Evolutionary conservation across 2,888 invertebrate species (phyloP), one percentile per base, ranked within the genome.

Genomic region (Tetranychus truncatus): DNA sequence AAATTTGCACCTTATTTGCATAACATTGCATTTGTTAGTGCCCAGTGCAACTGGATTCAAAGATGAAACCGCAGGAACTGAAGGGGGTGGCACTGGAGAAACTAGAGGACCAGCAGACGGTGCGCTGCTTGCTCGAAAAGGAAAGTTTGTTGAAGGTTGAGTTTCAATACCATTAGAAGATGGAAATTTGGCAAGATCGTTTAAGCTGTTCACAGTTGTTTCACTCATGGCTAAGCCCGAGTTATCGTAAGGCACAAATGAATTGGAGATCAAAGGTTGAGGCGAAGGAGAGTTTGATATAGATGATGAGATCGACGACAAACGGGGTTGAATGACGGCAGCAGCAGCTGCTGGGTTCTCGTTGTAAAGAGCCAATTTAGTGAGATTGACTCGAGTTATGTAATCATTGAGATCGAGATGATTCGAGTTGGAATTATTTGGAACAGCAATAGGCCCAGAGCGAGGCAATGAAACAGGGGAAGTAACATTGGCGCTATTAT

Each of bases 1-100:
- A 84, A 95, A 95, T 84, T 95, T 95, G 84, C 90, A 91, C 24
- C 79, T 81, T 66, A 84, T 84, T 77, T 83, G 83, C 84, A 84
- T 84, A 20, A 69, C 21, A 20, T 55, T 55, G 55, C 55, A 9
- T 6, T 55, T 55, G 55, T 55, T 55, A 55, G 55, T 34, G 34
- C 34, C 34, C 34, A 34, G 34, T 34, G 34, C 34, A 34, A 34
- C 34, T 34, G 34, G 55, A 15, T 55, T 55, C 15, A 55, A 11
- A 6, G 55, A 55, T 55, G 55, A 55, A 55, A 34, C 34, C 3
- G 34, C 34, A 34, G 9, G 55, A 15, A 55, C 15, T 11, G 55
- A 55, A 55, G 55, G 15, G 7, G 55, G 55, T 11, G 55, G 55
- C 55, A 55, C 55, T 9, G 55, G 55, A 55, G 55, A 55, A 15